A percentile compares a stretch with the other conserved stretches of the same genome.
phyloP scores from a whole-genome alignment of 2,113 vertebrate genomes.

The Physeter macrocephalus region DNA sequence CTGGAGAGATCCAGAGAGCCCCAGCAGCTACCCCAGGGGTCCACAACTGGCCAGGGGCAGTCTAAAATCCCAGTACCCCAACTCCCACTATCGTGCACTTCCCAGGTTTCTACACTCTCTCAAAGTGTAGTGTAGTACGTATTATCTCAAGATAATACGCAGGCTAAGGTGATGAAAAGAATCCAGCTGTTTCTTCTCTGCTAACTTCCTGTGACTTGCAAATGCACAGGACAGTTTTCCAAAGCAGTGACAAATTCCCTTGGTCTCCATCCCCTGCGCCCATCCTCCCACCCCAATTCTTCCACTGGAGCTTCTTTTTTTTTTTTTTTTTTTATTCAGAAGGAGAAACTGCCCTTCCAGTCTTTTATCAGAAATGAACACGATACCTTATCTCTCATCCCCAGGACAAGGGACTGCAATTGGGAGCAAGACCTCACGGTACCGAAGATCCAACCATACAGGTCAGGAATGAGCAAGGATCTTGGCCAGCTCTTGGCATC shows the following conservation, averaged over 20 bases:
- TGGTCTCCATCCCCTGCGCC: background rate
- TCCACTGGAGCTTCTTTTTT: background rate
- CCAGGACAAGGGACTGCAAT: background rate
- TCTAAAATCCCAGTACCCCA: background rate
- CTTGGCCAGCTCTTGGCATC: background rate
- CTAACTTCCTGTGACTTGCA: slow-evolving; percentile 22
- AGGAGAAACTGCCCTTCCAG: background rate
- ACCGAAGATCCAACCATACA: background rate
- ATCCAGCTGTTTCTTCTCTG: slow-evolving; percentile 45
- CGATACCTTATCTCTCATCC: background rate
- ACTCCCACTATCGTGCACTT: background rate
- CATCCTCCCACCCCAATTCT: background rate
- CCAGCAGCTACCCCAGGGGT: background rate
- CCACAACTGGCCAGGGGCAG: background rate
- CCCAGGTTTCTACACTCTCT: background rate
- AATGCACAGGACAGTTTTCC: background rate
- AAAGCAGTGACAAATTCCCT: background rate
- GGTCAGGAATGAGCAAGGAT: background rate
- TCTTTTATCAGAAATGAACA: background rate
- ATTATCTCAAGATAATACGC: background rate
- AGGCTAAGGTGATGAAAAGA: slow-evolving; percentile 23
- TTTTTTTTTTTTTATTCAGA: background rate
- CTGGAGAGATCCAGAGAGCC: background rate
- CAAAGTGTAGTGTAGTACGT: background rate
- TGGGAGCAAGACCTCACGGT: background rate